phyloP scores from a whole-genome alignment of 1,140 invertebrate genomes.

The Brachionus rubens region DNA sequence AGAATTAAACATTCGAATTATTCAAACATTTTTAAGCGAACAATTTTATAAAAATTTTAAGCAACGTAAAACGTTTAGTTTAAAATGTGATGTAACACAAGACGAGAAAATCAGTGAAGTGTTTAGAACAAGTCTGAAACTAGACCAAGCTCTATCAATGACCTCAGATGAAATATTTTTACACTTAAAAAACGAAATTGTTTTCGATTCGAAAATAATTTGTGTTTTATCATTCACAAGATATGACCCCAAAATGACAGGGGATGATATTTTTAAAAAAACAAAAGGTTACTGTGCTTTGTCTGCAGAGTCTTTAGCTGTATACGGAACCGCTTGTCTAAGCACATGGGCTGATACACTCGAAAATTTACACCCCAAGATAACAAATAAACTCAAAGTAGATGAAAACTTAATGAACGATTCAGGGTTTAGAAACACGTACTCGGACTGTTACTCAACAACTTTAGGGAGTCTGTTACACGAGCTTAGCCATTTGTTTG shows the following conservation, averaged over 20 bases:
- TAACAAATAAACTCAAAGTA: slow-evolving; percentile 66
- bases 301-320: slow-evolving; percentile 73
- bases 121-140: not conserved
- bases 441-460: slow-evolving; percentile 82
- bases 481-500: slow-evolving; percentile 89
- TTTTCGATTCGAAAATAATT: not conserved
- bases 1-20: not conserved
- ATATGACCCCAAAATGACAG: not conserved
- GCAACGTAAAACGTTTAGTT: not conserved
- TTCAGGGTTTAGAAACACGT: slow-evolving; percentile 71
- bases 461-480: slow-evolving; percentile 87
- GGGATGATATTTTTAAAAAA: slow-evolving; percentile 13
- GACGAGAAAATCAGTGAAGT: not conserved
- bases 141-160: slow-evolving; percentile 9
- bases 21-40: slow-evolving; percentile 21
- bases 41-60: slow-evolving; percentile 3
- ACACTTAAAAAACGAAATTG: not conserved
- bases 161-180: not conserved
- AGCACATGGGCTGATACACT: slow-evolving; percentile 80
- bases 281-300: slow-evolving; percentile 39
- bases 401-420: slow-evolving; percentile 78
- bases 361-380: slow-evolving; percentile 67
- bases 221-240: slow-evolving; percentile 15
- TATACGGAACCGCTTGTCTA: slow-evolving; percentile 83
- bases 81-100: not conserved